Base-by-base conservation (phyloP, 2,113 vertebrate species). In the Chaenocephalus aceratus region DNA sequence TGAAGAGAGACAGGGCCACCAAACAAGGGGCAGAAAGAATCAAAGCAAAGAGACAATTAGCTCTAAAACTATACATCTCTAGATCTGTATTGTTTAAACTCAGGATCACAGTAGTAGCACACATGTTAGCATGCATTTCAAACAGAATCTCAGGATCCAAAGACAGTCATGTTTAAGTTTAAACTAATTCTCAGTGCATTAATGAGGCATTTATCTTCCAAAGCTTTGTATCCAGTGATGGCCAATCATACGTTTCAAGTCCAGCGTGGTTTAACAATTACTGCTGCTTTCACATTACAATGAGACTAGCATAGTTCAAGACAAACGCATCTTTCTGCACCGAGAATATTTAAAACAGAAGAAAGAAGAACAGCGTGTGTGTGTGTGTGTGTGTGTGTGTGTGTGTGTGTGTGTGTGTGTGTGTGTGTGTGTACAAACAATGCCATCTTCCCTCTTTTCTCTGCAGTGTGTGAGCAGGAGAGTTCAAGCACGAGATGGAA, bases 301-400 rank as follows among this genome's bases (percentile, higher is more conserved):
- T 11, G 9, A 56, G 54, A 44, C 30, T 48, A 45, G 8, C 45
- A n/a, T 23, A 57, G 15, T 65, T 75, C 41, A 80, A 77, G 64
- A 8, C 52, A 72, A 80, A 70, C 41, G 48, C 5, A 41, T 68
- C 52, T 15, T 62, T 86, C 72, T 63, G 56, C 82, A 79, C 46
- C 2, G 23, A 64, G 53, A 79, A 70, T 41, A 76, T 10, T 6
- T 41, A 6, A 66, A 82, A 81, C n/a, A 67, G 49, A 60, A 68
- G 44, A 83, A 80, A 81, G 0, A 2, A 36, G 44, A 83, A 48
- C 13, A 1, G 30, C 62, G 10, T 21, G n/a, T 56, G 63, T 49
- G 44, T 26, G 54, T n/a, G 59, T 36, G 49, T 51, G 48, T 51
- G 48, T 51, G 13, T 51, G 48, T 51, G 26, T 68, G 34, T 21